A percentile compares a stretch with the other conserved stretches of the same genome.
Evolutionary conservation across 1,140 invertebrate species (phyloP).

Genomic region (Drosophila punjabiensis): DNA sequence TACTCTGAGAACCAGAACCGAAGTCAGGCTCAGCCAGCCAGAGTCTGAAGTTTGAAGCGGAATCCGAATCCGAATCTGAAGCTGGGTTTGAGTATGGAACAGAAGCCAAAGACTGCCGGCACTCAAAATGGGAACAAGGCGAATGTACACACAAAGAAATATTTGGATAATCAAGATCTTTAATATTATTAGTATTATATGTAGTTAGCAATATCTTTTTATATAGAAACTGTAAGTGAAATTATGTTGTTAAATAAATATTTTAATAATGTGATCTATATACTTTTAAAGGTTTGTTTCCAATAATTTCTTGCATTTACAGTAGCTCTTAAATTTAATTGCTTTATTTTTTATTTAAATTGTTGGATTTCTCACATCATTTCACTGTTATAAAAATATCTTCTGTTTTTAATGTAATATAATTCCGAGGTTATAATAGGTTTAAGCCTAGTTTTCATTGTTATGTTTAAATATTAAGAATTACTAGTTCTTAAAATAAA

Average conservation of each 20-base stretch:
- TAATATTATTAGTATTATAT: background rate
- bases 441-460: no score
- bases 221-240: background rate
- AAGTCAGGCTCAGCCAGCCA: conserved; percentile 43
- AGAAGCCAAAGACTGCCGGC: conserved; percentile 14
- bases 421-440: no score
- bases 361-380: no score
- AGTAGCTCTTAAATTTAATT: no score
- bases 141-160: conserved; percentile 16
- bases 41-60: conserved; percentile 37
- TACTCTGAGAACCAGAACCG: conserved; percentile 66
- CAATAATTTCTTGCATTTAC: no score
- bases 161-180: background rate
- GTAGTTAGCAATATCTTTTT: background rate
- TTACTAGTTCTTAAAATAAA: no score
- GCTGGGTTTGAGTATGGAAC: conserved; percentile 16
- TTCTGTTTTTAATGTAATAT: background rate
- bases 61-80: conserved; percentile 15
- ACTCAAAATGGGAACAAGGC: conserved; percentile 63
- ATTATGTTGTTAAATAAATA: no score
- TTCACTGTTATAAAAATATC: background rate
- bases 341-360: no score
- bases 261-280: no score
- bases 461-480: no score
- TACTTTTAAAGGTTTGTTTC: no score